Conservation (phyloP, 2,888 invertebrate species). For the Dolichopus griseipennis region DNA sequence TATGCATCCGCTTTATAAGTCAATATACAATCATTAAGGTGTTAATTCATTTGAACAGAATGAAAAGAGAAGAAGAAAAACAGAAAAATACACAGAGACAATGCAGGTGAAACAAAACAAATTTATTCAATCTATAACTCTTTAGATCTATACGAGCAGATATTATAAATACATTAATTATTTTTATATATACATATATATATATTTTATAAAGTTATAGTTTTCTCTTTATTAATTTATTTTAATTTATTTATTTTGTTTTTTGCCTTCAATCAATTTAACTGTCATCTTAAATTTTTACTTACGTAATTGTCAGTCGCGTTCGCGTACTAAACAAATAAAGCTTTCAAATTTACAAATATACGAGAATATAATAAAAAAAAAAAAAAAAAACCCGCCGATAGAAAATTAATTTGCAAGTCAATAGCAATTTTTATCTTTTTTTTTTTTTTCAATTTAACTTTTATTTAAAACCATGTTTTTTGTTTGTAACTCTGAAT, state of each 20-base stretch:
- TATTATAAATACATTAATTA: too few species aligned
- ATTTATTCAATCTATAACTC: too few species aligned
- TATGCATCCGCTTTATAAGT: too few species aligned
- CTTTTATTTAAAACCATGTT: background rate
- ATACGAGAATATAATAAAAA: background rate
- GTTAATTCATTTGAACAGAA: too few species aligned
- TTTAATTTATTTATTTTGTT: background rate
- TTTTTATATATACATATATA: too few species aligned
- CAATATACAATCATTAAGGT: too few species aligned
- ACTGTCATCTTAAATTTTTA: background rate
- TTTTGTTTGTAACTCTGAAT: background rate
- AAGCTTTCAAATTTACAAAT: background rate
- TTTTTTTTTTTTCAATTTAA: background rate
- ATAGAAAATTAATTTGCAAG: constrained; percentile 5
- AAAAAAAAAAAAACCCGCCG: background rate
- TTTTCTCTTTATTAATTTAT: background rate
- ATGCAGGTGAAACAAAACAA: too few species aligned
- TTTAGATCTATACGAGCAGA: too few species aligned
- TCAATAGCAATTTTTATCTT: background rate
- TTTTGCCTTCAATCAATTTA: background rate
- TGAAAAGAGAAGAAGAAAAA: too few species aligned
- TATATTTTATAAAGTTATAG: too few species aligned
- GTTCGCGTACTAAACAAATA: background rate
- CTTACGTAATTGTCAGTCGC: background rate
- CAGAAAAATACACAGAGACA: too few species aligned